These are phyloP conservation scores for Rhabdomys dilectus DNA, from an alignment of 2,113 vertebrate genomes.

Conservation along the genomic window DNA sequence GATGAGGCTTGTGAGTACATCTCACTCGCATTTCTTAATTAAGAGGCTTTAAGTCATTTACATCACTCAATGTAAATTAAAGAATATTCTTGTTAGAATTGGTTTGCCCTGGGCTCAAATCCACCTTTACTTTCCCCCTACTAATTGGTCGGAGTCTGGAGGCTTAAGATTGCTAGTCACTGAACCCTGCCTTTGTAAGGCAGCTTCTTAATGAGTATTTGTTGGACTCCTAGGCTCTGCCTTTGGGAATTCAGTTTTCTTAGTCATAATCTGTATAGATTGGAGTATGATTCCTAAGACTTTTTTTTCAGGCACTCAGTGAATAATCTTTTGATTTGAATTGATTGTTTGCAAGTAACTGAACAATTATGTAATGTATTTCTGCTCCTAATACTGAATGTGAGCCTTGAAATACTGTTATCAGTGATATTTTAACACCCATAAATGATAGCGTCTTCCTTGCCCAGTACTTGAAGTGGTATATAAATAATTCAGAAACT, in stretches of 20 bases:
- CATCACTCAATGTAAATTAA: background rate
- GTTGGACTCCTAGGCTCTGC: background rate
- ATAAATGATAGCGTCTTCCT: constrained; percentile 3
- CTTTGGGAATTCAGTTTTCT: background rate
- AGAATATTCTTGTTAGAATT: background rate
- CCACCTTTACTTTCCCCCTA: background rate
- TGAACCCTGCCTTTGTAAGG: background rate
- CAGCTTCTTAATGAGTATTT: background rate
- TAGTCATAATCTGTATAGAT: background rate
- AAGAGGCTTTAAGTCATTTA: background rate
- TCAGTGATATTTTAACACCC: constrained; percentile 41
- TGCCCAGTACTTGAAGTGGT: constrained; percentile 14
- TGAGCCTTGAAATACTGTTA: constrained; percentile 18
- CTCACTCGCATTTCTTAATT: background rate
- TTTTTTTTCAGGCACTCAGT: background rate
- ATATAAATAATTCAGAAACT: constrained; percentile 64
- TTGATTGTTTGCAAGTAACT: constrained; percentile 23
- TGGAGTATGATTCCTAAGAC: constrained; percentile 43
- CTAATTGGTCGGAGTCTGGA: background rate
- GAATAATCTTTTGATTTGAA: constrained; percentile 17
- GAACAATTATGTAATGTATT: background rate
- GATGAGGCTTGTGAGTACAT: background rate
- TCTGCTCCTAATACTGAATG: background rate
- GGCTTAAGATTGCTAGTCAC: background rate
- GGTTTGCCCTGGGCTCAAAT: background rate